Base-by-base conservation (phyloP, 2,113 vertebrate species). In the Recurvirostra avosetta region DNA sequence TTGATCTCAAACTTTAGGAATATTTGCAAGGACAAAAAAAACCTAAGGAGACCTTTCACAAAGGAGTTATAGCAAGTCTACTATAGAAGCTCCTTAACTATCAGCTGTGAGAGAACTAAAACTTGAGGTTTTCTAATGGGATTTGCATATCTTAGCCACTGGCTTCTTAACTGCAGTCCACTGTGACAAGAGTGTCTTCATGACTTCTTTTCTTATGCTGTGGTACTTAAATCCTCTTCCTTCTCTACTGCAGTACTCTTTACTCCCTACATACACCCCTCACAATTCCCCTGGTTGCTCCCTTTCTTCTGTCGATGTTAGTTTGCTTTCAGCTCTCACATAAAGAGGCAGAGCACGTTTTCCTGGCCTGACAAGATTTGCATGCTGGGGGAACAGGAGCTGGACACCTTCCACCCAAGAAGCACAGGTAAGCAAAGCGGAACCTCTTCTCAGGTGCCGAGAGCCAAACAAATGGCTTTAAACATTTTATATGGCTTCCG, bases 381-480 rank as follows among this genome's bases (percentile, higher is more conserved):
- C 10, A 1, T 9, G 32, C 8, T 74, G 23, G 5, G 18, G n/a
- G 9, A 3, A 16, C n/a, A 22, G 27, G 15, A 67, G 25, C 9
- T 40, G 58, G 52, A 52, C 30, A 30, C 6, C 12, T 68, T 81
- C 38, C 6, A 30, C 38, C 12, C 30, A 45, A 62, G 19, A 88
- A 14, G 32, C 17, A 21, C 0, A 0, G 21, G 5, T 18, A 53
- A 56, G 8, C 4, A n/a, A 80, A 32, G 6, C 7, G 0, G 0
- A 66, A 53, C 6, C 47, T 13, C 40, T 50, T 49, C 36, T 58
- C 23, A 13, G 22, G 22, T 50, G 49, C 12, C 12, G 13, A 80
- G 63, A 73, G 12, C 13, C 53, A 52, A 68, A 62, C 1, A 76
- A 88, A 72, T 4, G 4, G 32, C 13, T 65, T 4, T 0, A 62